Evolutionary conservation across 1,140 invertebrate genomes (phyloP), one percentile per base, ranked within the genome.

Genomic region (Bombyx mandarina): DNA sequence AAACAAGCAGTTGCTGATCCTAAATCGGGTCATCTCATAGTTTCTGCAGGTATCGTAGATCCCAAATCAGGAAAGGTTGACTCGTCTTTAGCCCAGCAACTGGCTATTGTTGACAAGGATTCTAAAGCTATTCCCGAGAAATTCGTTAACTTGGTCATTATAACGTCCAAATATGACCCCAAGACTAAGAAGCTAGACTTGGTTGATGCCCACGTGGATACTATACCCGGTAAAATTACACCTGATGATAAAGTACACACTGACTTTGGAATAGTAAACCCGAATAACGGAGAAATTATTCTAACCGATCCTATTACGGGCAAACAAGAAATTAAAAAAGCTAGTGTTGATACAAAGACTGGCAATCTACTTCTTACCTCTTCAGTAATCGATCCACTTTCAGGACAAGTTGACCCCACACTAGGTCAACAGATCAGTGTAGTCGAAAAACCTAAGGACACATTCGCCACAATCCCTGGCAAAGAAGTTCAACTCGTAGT

Each of bases 71-170:
- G 85, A 49, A 90, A 89, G 69, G 54, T 77, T 5, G 89, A 90
- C 69, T 75, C 83, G 6, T 80, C 72, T n/a, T 71, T 91, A 45
- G 90, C 88, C 49, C 90, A 91, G 71, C 88, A 91, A 58, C 86
- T 91, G 26, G 89, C 88, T 63, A 89, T 92, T 58, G 87, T 90
- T 26, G 90, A 91, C 62, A 90, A 89, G 63, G 90, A 91, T 77
- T 86, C 89, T 3, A 77, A 63, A 56, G 65, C 64, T 26, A 50
- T 54, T 5, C 73, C 75, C 10, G 75, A 75, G 52, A 65, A 63
- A 60, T 81, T 88, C 8, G 87, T 91, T 10, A 90, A 91, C 71
- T 84, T 91, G 3, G 90, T 88, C 0, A 89, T 90, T 47, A 88
- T 91, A 6, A 91, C 89, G 6, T 84, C 85, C 6, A 75, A 75